A percentile compares a stretch with the other conserved stretches of the same genome.
These are phyloP conservation scores for Alligator mississippiensis DNA, from an alignment of 2,113 vertebrate species.

Conservation along the genomic window DNA sequence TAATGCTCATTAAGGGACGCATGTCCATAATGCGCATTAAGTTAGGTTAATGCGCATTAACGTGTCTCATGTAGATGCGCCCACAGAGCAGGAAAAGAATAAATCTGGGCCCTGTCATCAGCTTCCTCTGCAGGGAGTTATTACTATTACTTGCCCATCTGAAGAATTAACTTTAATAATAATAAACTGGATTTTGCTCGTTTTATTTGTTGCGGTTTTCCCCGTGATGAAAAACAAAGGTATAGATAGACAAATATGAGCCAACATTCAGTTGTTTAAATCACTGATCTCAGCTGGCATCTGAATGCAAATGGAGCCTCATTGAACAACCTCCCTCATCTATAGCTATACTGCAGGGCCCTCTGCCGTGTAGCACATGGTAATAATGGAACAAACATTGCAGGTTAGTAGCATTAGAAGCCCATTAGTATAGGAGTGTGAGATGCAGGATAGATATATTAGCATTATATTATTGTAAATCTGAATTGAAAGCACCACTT, in stretches of 20 bases:
- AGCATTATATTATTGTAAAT: neutral
- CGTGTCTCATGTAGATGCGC: too few relatives aligned
- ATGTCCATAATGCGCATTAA: too few relatives aligned
- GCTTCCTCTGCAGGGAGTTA: neutral
- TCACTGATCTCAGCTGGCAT: neutral
- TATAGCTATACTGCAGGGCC: constrained; percentile 62
- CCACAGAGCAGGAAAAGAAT: too few relatives aligned
- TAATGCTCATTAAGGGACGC: too few relatives aligned
- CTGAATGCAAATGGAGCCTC: neutral
- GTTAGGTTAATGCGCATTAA: too few relatives aligned
- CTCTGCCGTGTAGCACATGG: constrained; percentile 55
- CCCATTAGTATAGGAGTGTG: neutral
- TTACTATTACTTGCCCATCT: neutral
- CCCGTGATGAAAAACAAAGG: neutral
- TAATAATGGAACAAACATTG: neutral
- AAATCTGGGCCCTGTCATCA: neutral
- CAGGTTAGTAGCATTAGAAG: neutral
- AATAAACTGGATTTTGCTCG: constrained; percentile 11
- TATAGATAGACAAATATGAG: neutral
- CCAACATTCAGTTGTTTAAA: neutral
- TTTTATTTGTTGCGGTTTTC: neutral
- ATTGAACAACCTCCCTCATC: neutral
- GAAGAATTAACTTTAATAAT: neutral
- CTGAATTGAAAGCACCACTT: neutral
- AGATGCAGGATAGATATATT: neutral